These are phyloP conservation scores for Apamea monoglypha DNA, from an alignment of 2,888 invertebrate species.

Conservation along the genomic window DNA sequence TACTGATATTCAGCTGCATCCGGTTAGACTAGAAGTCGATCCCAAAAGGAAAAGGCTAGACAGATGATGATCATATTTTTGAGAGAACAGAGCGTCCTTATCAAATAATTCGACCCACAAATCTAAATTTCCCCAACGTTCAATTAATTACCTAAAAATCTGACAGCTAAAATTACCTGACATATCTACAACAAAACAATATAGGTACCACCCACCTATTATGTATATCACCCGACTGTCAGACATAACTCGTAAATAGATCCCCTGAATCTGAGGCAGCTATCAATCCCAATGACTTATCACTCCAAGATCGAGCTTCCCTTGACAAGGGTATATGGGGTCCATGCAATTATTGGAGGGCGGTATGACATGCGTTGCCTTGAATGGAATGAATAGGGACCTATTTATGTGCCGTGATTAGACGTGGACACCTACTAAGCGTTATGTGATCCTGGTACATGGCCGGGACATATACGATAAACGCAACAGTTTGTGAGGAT, in stretches of 20 bases:
- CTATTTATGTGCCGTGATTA: constrained; percentile 44
- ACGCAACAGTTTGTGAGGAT: too few species aligned
- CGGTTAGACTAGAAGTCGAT: too few species aligned
- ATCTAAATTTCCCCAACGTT: background rate
- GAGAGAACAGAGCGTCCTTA: background rate
- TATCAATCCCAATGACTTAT: constrained; percentile 75
- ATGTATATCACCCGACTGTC: constrained; percentile 46
- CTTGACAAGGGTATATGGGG: constrained; percentile 78
- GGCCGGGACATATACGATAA: background rate
- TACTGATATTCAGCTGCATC: too few species aligned
- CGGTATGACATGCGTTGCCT: constrained; percentile 40
- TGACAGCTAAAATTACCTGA: background rate
- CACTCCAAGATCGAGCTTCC: constrained; percentile 67
- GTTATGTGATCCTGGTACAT: constrained; percentile 24
- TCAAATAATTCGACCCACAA: background rate
- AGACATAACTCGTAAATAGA: constrained; percentile 65
- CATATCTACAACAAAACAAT: constrained; percentile 1
- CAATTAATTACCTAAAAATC: background rate
- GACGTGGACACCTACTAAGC: constrained; percentile 6
- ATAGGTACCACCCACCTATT: constrained; percentile 14
- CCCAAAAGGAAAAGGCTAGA: too few species aligned
- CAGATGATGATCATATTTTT: background rate
- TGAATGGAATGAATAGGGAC: constrained; percentile 52
- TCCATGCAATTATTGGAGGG: constrained; percentile 40
- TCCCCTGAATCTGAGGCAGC: constrained; percentile 57